Base-by-base conservation (phyloP, 2,888 invertebrate species). In the Hydrotaea diabolus region DNA sequence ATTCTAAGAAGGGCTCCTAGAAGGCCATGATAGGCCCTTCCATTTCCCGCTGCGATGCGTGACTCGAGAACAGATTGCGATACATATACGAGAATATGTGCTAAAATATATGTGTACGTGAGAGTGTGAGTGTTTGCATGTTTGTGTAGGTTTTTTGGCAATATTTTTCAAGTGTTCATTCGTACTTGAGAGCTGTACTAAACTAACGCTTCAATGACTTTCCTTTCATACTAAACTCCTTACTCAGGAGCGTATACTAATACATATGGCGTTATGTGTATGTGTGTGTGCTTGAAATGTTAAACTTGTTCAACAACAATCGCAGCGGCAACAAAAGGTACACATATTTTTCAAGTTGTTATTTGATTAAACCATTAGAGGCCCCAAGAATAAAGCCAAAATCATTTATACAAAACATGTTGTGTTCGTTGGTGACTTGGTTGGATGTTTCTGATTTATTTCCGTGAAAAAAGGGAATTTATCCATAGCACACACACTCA, bases 131-230 rank as follows among this genome's bases (percentile, higher is more conserved):
- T 62, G n/a, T 72, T 4, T 55, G 43, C 8, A 17, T 46, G 59
- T 26, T 53, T 73, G 17, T 53, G 53, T 39, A 46, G 26, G 74
- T 62, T 80, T 64, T 64, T 64, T 59, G 69, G 55, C 75, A 78
- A 78, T 82, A 62, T 78, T 82, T 31, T 75, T 82, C 78, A 72
- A 82, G 82, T 82, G 77, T 77, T 26, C 83, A 43, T 77, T 77
- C 36, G 62, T 49, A 69, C 66, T 83, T 69, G 73, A 80, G 73
- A 83, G 80, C 74, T 73, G 69, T 77, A 71, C 31, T 75, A 75
- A 64, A 74, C 69, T 74, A 49, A 83, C 77, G 83, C 83, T 75
- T 57, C 77, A 80, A 46, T 77, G 80, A 77, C 17, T 36, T 80
- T 75, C 73, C 36, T 53, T 21, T 76, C 62, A 23, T 79, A 72